Conservation (phyloP, 2,113 vertebrate species). For the Cygnus buccinator region DNA sequence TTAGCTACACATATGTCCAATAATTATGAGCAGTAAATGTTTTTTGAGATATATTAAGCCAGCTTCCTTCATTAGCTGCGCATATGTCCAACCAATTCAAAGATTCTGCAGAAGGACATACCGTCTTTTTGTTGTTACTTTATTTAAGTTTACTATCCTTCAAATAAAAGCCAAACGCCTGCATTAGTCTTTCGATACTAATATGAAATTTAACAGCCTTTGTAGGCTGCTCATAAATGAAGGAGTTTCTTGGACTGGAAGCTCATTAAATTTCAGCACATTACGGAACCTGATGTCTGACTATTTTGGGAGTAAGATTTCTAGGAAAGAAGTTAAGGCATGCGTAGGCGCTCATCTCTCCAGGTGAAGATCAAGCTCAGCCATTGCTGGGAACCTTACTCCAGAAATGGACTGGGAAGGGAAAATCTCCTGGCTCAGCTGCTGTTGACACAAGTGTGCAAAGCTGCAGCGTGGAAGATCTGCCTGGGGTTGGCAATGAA, state of each 20-base stretch:
- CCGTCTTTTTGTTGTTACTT: background rate
- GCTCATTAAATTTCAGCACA: background rate
- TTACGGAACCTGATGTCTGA: background rate
- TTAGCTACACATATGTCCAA: slow-evolving; percentile 29
- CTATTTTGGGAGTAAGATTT: background rate
- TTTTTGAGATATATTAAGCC: slow-evolving; percentile 61
- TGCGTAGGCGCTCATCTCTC: background rate
- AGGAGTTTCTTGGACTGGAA: background rate
- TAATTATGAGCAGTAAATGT: slow-evolving; percentile 16
- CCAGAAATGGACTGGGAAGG: background rate
- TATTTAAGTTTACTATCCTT: background rate
- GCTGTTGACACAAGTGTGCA: background rate
- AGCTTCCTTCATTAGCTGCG: slow-evolving; percentile 52
- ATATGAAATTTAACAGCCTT: background rate
- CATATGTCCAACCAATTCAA: slow-evolving; percentile 15
- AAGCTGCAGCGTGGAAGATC: background rate
- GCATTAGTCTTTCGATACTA: background rate
- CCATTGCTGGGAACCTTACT: background rate
- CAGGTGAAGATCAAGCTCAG: background rate
- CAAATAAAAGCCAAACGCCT: background rate
- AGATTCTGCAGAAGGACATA: background rate
- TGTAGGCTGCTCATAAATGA: background rate
- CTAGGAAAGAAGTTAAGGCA: background rate
- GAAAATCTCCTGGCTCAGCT: background rate
- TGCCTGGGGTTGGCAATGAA: background rate